Conservation (phyloP, 2,888 invertebrate species). For the Diabrotica balteata region DNA sequence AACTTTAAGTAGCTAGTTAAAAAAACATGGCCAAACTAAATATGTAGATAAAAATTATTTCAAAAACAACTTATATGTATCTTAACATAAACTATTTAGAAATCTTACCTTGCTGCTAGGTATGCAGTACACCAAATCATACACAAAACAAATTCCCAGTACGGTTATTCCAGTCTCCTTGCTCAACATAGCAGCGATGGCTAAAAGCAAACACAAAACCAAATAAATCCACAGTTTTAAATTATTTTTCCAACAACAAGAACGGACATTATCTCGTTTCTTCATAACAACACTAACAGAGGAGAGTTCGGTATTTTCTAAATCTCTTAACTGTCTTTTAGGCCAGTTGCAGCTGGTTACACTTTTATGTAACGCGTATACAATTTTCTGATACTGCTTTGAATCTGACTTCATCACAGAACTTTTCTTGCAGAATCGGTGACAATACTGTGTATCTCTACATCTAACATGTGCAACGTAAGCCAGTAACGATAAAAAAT, state of each 20-base stretch:
- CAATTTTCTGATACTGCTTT: constrained; percentile 55
- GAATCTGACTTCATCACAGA: constrained; percentile 41
- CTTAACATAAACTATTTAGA: background rate
- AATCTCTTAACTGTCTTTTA: constrained; percentile 42
- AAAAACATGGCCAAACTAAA: too few relatives aligned
- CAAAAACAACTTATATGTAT: background rate
- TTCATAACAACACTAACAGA: constrained; percentile 17
- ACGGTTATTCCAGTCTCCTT: constrained; percentile 97
- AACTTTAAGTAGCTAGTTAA: too few relatives aligned
- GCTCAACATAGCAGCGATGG: constrained; percentile 84
- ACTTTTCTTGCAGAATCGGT: constrained; percentile 46
- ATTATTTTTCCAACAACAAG: constrained; percentile 52
- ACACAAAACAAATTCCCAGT: constrained; percentile 86
- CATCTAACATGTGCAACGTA: constrained; percentile 81
- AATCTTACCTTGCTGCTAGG: constrained; percentile 49
- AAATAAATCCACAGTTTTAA: constrained; percentile 68
- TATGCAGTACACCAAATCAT: constrained; percentile 75
- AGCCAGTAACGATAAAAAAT: constrained; percentile 84
- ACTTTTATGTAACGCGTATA: constrained; percentile 53
- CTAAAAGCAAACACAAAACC: constrained; percentile 65
- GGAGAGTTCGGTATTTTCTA: constrained; percentile 27
- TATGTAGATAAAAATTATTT: background rate
- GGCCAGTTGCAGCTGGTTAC: constrained; percentile 57
- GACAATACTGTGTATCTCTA: constrained; percentile 61
- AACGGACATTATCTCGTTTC: constrained; percentile 20